phyloP scores from a whole-genome alignment of 2,797 vertebrate genomes.

The Anguilla pacifica region DNA sequence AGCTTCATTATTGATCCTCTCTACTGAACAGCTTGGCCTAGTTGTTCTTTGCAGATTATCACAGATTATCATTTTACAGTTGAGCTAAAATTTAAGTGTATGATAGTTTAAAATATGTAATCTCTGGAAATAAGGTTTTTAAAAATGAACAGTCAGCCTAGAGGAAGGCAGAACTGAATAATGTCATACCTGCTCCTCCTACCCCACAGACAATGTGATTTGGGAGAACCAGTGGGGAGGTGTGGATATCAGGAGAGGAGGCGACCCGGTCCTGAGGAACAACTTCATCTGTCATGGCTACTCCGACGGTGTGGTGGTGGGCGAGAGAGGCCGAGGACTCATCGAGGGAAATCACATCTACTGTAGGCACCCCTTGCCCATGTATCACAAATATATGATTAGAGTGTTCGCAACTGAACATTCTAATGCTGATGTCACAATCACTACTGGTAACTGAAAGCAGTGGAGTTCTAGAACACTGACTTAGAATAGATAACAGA shows the following conservation, averaged over 20 bases:
- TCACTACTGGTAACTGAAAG: too few species aligned
- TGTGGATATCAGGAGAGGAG: slow-evolving; percentile 86
- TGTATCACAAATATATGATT: too few species aligned
- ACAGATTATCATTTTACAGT: background rate
- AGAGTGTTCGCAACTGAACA: too few species aligned
- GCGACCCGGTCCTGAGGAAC: slow-evolving; percentile 82
- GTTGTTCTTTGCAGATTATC: slow-evolving; percentile 8
- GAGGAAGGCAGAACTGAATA: background rate
- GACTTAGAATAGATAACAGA: too few species aligned
- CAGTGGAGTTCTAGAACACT: too few species aligned
- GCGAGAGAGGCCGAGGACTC: slow-evolving; percentile 84
- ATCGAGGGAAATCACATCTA: slow-evolving; percentile 90
- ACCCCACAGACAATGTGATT: slow-evolving; percentile 84
- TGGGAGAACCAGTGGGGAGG: slow-evolving; percentile 92
- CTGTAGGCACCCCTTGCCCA: slow-evolving; percentile 64
- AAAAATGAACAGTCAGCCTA: background rate
- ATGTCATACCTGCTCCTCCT: background rate
- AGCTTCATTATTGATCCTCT: background rate
- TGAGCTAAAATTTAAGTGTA: background rate
- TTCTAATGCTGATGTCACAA: too few species aligned
- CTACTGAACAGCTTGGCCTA: background rate
- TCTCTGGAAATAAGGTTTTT: background rate
- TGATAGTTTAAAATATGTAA: background rate
- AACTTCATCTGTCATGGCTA: slow-evolving; percentile 90
- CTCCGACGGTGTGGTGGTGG: slow-evolving; percentile 88